Evolutionary conservation across 2,113 vertebrate genomes (phyloP), one percentile per base, ranked within the genome.

Genomic region (Phasianus colchicus): DNA sequence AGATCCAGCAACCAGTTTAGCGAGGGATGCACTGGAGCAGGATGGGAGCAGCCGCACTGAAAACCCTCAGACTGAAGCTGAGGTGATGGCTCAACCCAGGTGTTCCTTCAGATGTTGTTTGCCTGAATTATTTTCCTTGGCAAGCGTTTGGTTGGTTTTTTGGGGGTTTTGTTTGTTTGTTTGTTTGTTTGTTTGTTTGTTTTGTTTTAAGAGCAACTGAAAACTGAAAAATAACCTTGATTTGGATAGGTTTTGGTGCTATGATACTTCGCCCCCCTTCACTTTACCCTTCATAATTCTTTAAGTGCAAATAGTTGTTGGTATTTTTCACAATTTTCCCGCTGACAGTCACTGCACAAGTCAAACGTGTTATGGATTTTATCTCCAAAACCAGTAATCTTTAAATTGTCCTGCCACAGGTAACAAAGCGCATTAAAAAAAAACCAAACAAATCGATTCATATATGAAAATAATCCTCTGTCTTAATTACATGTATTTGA

Each of bases 341-440:
- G 73, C 19, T 83, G 60, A 60, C 75, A 88, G 47, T 77, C 67
- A 47, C 58, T 74, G 42, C 1, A 0, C 27, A 83, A 85, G 34
- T 77, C 67, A 71, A 85, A 69, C 4, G 24, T 0, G 1, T 69
- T 78, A 89, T 0, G 21, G 45, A 38, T 54, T 89, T 88, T 57
- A 74, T 69, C 55, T 89, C 73, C 43, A 40, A 79, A 94, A 93
- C 71, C 6, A 71, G 71, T 63, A 45, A 88, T 93, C 32, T 67
- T 73, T 36, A 79, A 80, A 89, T 80, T 92, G 64, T 77, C 42
- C 38, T 27, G 67, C 74, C 60, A 74, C 71, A 74, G 75, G 52
- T 71, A 83, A 90, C 61, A 90, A 84, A 90, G 64, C 7, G 29
- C 32, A 47, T 93, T 36, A 36, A 91, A 61, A 85, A 74, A 71